These are phyloP conservation scores for Threskiornis aethiopicus DNA, from an alignment of 2,797 vertebrate species.

Conservation along the genomic window DNA sequence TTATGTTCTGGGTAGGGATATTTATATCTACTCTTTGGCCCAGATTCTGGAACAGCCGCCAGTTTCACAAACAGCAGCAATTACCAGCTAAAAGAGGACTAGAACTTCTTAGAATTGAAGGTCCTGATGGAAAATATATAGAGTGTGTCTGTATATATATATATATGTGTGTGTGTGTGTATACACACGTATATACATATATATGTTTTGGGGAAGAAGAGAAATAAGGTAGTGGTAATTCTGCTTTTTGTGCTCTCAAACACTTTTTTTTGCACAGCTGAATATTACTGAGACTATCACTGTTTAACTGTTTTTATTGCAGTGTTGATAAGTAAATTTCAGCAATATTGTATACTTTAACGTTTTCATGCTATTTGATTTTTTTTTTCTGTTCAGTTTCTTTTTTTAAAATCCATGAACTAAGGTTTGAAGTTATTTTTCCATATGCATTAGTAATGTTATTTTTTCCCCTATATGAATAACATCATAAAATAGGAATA, in stretches of 20 bases:
- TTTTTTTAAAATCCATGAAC: not conserved
- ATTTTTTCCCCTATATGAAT: not conserved
- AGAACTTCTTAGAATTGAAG: not conserved
- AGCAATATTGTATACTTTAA: not conserved
- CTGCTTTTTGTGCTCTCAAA: not conserved
- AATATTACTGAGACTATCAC: not conserved
- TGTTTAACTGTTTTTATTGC: not conserved
- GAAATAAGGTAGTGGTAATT: not conserved
- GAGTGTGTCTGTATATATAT: not conserved
- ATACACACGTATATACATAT: too few species aligned
- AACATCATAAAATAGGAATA: not conserved
- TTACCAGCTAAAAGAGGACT: slow-evolving; percentile 7
- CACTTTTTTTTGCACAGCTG: not conserved
- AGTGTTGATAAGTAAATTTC: not conserved
- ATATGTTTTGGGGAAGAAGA: not conserved
- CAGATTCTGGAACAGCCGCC: slow-evolving; percentile 45
- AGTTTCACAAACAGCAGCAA: slow-evolving; percentile 32
- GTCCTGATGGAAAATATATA: not conserved
- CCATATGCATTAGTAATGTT: not conserved
- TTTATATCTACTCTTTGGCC: slow-evolving; percentile 50
- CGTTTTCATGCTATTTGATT: not conserved
- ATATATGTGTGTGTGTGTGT: not conserved
- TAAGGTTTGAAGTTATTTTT: not conserved
- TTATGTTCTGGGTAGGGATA: slow-evolving; percentile 50
- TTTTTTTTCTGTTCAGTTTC: not conserved